These are phyloP conservation scores for Mystacornis crossleyi DNA, from an alignment of 2,113 vertebrate genomes.

Conservation along the genomic window DNA sequence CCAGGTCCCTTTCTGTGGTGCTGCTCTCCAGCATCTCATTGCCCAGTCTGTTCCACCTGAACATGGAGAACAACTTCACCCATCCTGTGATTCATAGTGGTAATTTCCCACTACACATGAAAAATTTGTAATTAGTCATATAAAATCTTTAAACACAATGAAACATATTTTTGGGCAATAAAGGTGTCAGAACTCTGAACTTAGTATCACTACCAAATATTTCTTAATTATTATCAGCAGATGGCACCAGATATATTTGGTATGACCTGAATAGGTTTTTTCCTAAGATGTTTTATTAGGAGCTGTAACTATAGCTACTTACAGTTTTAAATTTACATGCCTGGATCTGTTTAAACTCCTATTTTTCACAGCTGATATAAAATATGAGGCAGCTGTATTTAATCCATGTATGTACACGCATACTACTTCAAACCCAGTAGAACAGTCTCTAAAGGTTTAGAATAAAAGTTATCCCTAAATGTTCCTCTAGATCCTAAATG, in stretches of 20 bases:
- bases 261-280: not conserved
- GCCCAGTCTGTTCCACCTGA: not conserved
- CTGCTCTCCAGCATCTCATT: not conserved
- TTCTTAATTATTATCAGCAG: constrained; percentile 64
- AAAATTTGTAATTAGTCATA: not conserved
- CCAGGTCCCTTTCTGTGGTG: not conserved
- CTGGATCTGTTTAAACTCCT: not conserved
- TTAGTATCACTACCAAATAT: not conserved
- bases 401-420: not conserved
- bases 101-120: not conserved
- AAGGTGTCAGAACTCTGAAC: not conserved
- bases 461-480: not conserved
- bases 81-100: not conserved
- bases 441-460: not conserved
- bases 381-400: not conserved
- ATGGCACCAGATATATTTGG: constrained; percentile 53
- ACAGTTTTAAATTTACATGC: not conserved
- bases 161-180: not conserved
- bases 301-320: not conserved
- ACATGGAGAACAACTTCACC: not conserved
- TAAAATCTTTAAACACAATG: not conserved
- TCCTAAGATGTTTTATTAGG: not conserved
- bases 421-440: not conserved
- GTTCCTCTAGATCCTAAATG: not conserved
- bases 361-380: not conserved